Evolutionary conservation across 2,888 invertebrate species (phyloP), one percentile per base, ranked within the genome.

Genomic region (Cantharis lateralis): DNA sequence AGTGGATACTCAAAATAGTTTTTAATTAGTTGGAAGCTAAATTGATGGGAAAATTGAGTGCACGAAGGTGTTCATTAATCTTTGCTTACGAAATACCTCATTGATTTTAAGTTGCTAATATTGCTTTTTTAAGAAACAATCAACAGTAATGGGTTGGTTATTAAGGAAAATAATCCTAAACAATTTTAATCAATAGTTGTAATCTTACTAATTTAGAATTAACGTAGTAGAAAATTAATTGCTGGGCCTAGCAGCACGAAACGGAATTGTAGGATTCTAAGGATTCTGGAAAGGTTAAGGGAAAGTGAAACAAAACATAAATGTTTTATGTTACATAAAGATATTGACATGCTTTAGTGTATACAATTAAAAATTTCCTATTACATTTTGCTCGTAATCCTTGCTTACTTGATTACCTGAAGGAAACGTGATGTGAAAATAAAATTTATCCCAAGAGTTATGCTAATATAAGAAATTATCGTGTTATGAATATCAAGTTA

Each of bases 391-490:
- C n/a, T n/a, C 48, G 48, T 48, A 48, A 48, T n/a, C 48, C 24
- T 68, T 71, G 75, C 62, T 75, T 71, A 62, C 71, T 28, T 68
- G 48, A 48, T 24, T 75, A 69, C 75, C 74, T 70, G 70, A 71
- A 68, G 62, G 69, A 62, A 62, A 66, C 71, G 71, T 75, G 75
- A 75, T 71, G 71, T 69, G 71, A 68, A 75, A 69, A 71, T 62
- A 48, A 20, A 32, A 24, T 32, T 24, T 28, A 68, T 75, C 75
- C 71, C 71, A 15, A 7, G 68, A 61, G 75, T 69, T 68, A 71
- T 75, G 71, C 71, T 75, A 75, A 75, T 75, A 71, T 71, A 75
- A 75, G 71, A 75, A 75, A 75, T 75, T 75, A 68, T 72, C 66
- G 61, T 66, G 72, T 68, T 68, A 68, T 48, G 48, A 48, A 48